Conservation (phyloP, 2,113 vertebrate genomes). For the Jaculus jaculus region DNA sequence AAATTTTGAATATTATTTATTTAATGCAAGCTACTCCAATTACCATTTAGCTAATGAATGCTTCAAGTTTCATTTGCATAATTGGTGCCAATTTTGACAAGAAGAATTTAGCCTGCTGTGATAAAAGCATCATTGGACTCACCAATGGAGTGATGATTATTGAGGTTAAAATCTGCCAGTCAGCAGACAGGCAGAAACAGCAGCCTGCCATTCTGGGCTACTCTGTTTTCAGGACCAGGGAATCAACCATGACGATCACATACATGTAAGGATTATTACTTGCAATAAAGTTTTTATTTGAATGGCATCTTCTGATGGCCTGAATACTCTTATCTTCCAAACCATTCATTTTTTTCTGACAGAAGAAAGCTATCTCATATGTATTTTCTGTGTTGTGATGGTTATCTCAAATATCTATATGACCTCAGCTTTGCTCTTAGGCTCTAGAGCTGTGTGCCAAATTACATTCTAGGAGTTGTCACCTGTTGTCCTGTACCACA, state of each 20-base stretch:
- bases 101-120: conserved; percentile 74
- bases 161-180: conserved; percentile 52
- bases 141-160: conserved; percentile 16
- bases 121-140: conserved; percentile 63
- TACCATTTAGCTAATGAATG: conserved; percentile 83
- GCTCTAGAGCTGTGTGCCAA: neutral
- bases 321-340: neutral
- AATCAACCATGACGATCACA: neutral
- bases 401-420: neutral
- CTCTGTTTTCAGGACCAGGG: neutral
- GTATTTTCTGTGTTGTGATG: neutral
- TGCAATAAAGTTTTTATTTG: neutral
- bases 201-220: conserved; percentile 8
- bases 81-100: conserved; percentile 72
- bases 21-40: conserved; percentile 78
- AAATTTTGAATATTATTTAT: conserved; percentile 76
- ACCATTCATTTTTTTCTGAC: neutral
- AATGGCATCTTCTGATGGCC: neutral
- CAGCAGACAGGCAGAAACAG: neutral
- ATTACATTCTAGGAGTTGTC: neutral
- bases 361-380: neutral
- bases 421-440: neutral
- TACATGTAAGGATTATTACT: neutral
- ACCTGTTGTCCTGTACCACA: neutral
- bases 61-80: conserved; percentile 79